phyloP scores from a whole-genome alignment of 2,113 vertebrate species.

The Tragelaphus strepsiceros region DNA sequence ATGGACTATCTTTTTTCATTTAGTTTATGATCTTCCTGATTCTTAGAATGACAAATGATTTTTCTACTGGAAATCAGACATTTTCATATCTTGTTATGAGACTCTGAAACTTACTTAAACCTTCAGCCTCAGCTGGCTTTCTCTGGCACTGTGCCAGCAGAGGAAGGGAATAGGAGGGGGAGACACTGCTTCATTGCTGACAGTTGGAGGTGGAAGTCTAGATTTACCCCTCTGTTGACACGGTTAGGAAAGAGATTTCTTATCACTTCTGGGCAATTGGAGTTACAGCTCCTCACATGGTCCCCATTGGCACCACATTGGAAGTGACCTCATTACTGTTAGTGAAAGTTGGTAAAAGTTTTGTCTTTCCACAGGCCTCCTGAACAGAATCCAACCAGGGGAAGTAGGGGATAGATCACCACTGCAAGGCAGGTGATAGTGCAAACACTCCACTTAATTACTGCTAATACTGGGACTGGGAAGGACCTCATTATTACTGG shows the following conservation, averaged over 20 bases:
- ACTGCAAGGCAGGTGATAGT: not conserved
- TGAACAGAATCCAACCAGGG: not conserved
- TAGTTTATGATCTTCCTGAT: not conserved
- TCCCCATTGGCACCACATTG: not conserved
- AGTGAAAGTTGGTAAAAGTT: not conserved
- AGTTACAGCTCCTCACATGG: not conserved
- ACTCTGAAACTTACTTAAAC: not conserved
- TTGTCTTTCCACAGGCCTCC: not conserved
- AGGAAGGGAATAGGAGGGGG: not conserved
- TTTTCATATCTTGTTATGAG: not conserved
- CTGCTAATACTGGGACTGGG: not conserved
- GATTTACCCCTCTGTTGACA: not conserved
- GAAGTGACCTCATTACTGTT: not conserved
- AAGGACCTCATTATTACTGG: not conserved
- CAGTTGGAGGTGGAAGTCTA: not conserved
- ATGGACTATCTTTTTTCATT: not conserved
- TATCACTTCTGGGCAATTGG: not conserved
- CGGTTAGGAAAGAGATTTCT: not conserved
- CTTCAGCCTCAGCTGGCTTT: not conserved
- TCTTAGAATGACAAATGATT: not conserved
- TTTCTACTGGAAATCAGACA: not conserved
- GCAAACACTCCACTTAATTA: not conserved
- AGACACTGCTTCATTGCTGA: not conserved
- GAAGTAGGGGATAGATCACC: not conserved
- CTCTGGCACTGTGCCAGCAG: not conserved